Conservation (phyloP, 1,140 invertebrate species). For the Magallana ariakensis region DNA sequence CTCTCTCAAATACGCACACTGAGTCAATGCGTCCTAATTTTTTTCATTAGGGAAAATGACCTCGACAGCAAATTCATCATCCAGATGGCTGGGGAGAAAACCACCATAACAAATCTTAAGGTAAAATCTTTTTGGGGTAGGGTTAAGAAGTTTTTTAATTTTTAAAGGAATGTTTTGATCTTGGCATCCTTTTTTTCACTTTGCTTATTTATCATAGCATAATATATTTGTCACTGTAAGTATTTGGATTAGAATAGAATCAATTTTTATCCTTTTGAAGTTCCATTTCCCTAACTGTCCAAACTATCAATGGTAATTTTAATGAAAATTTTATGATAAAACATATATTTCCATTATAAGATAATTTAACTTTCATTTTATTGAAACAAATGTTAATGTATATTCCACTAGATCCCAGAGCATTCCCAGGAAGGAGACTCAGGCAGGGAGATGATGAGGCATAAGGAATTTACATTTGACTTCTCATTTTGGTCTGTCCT, state of each 20-base stretch:
- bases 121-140: slow-evolving; percentile 77
- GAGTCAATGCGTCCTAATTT: neutral
- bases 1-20: neutral
- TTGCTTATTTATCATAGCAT: too few relatives aligned
- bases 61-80: slow-evolving; percentile 91
- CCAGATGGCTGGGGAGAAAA: slow-evolving; percentile 92
- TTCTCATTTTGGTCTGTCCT: slow-evolving; percentile 94
- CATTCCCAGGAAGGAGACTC: slow-evolving; percentile 80
- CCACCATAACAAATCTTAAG: slow-evolving; percentile 89
- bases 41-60: slow-evolving; percentile 87
- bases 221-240: too few relatives aligned
- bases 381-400: neutral
- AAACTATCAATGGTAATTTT: too few relatives aligned
- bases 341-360: too few relatives aligned
- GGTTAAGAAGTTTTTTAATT: too few relatives aligned
- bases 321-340: too few relatives aligned
- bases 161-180: too few relatives aligned
- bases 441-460: slow-evolving; percentile 85
- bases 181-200: too few relatives aligned
- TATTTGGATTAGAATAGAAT: too few relatives aligned
- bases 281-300: too few relatives aligned
- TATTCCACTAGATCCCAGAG: slow-evolving; percentile 82
- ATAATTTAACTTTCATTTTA: too few relatives aligned
- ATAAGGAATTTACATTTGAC: slow-evolving; percentile 96
- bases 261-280: too few relatives aligned